Percentiles rank a stretch among this genome's conserved stretches.
phyloP scores from a whole-genome alignment of 2,888 invertebrate species.

The Agrotis exclamationis region DNA sequence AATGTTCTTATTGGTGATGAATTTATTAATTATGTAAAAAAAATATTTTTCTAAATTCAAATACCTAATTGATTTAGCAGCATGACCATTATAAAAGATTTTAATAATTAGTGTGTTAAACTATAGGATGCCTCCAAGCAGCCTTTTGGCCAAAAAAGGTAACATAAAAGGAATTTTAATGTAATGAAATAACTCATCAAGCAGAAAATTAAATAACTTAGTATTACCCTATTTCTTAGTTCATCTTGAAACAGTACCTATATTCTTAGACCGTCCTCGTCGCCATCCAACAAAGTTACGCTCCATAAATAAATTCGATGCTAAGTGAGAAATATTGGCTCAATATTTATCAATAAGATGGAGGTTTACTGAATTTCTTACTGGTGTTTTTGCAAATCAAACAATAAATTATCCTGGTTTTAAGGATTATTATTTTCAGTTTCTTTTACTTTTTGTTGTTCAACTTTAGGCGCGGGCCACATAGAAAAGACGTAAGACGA shows the following conservation, averaged over 20 bases:
- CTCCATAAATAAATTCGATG: slow-evolving; percentile 33
- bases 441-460: not conserved
- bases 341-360: slow-evolving; percentile 24
- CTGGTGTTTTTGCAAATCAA: slow-evolving; percentile 3
- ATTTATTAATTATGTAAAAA: no score
- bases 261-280: slow-evolving; percentile 5
- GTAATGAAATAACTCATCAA: not conserved
- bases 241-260: slow-evolving; percentile 15
- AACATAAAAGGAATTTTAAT: no score
- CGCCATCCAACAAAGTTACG: slow-evolving; percentile 30
- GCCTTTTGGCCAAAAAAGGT: no score
- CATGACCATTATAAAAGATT: no score
- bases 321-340: slow-evolving; percentile 35
- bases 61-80: no score
- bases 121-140: no score
- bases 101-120: no score
- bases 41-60: no score
- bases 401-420: not conserved
- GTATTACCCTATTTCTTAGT: slow-evolving; percentile 26
- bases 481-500: no score
- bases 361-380: slow-evolving; percentile 9
- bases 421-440: not conserved
- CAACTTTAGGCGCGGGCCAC: no score
- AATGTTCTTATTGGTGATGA: no score
- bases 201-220: slow-evolving; percentile 16